Evolutionary conservation across 2,113 vertebrate genomes (phyloP).

Genomic region (Sterrhoptilus dennistouni): DNA sequence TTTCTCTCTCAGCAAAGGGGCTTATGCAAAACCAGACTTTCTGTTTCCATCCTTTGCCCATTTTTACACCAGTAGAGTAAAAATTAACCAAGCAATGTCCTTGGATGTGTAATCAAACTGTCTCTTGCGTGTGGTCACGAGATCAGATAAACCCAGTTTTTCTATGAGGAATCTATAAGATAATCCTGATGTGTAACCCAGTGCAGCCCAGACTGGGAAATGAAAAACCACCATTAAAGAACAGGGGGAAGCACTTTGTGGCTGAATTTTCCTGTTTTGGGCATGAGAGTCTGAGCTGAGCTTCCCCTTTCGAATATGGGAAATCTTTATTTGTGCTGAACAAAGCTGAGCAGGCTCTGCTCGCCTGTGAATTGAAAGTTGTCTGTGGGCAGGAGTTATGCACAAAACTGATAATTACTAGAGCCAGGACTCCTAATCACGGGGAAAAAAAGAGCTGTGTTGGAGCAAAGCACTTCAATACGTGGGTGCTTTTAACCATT

Average conservation of each 20-base stretch:
- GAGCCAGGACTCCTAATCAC: background rate
- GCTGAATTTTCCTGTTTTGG: background rate
- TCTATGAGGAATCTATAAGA: background rate
- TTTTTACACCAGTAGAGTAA: background rate
- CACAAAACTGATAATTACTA: background rate
- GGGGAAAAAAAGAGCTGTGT: background rate
- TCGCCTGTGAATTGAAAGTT: background rate
- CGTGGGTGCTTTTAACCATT: background rate
- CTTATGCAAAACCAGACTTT: background rate
- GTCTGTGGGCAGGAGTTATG: background rate
- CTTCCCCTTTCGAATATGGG: background rate
- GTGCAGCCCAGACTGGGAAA: background rate
- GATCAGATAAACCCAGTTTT: background rate
- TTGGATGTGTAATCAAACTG: background rate
- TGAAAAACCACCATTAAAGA: background rate
- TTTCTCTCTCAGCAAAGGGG: background rate
- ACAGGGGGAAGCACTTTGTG: background rate
- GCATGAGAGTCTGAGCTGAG: background rate
- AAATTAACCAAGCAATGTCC: background rate
- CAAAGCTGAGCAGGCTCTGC: background rate
- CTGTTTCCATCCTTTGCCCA: background rate
- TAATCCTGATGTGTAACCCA: background rate
- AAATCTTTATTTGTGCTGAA: background rate
- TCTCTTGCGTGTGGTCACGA: rapidly evolving
- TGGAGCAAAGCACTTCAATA: background rate